Percentiles rank a stretch among this genome's conserved stretches.
phyloP scores from a whole-genome alignment of 2,113 vertebrate species.

The Sprattus sprattus region DNA sequence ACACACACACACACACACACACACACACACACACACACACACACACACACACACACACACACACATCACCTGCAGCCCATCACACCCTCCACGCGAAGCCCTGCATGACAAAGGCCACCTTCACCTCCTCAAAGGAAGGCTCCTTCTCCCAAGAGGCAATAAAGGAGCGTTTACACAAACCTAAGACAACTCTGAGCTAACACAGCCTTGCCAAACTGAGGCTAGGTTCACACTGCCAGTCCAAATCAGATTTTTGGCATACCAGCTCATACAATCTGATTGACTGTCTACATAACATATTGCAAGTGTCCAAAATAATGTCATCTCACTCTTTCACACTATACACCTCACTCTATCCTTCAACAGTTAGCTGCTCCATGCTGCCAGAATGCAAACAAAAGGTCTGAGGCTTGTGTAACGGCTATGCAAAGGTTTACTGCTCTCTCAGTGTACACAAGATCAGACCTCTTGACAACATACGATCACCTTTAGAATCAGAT shows the following conservation, averaged over 20 bases:
- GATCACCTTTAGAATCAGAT: background rate
- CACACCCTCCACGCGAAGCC: constrained; percentile 47
- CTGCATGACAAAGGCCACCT: background rate
- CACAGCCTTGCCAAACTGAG: background rate
- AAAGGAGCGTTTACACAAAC: background rate
- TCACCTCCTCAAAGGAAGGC: constrained; percentile 21
- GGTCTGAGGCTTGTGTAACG: background rate
- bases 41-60: background rate
- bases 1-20: background rate
- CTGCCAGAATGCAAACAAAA: background rate
- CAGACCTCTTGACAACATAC: background rate
- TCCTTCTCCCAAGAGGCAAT: background rate
- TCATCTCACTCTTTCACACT: background rate
- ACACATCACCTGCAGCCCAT: constrained; percentile 24
- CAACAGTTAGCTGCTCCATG: background rate
- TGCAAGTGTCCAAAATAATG: background rate
- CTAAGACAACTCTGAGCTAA: background rate
- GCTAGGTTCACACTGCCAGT: no score
- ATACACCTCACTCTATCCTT: background rate
- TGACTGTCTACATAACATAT: background rate
- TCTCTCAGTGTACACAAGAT: background rate
- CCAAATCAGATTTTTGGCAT: no score
- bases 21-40: constrained; percentile 6
- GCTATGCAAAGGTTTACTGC: background rate
- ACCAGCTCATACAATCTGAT: no score